Evolutionary conservation across 2,113 vertebrate species (phyloP).

Genomic region (Pelusios castaneus): DNA sequence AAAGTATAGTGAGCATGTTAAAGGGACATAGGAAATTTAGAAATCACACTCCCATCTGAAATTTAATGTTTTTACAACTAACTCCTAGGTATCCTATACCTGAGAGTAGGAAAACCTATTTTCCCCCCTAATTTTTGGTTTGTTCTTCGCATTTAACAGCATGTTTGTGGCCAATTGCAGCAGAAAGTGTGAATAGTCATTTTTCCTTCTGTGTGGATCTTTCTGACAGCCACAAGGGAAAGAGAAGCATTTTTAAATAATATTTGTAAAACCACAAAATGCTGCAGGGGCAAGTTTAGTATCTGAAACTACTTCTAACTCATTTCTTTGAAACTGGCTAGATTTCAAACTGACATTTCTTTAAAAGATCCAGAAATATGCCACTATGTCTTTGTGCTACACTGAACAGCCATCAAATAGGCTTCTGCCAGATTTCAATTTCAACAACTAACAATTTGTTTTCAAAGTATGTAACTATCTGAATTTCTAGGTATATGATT

Average conservation of each 20-base stretch:
- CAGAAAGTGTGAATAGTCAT: too few species aligned
- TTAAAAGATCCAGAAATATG: constrained; percentile 61
- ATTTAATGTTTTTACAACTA: background rate
- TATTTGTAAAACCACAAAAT: background rate
- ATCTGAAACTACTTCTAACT: constrained; percentile 22
- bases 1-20: background rate
- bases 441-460: constrained; percentile 1
- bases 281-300: background rate
- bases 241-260: constrained; percentile 18
- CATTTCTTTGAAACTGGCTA: constrained; percentile 40
- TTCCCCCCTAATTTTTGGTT: background rate
- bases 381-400: constrained; percentile 13
- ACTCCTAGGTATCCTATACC: background rate
- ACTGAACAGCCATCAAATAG: constrained; percentile 41
- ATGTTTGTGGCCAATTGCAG: background rate
- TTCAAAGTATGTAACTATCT: background rate
- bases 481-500: background rate
- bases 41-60: background rate
- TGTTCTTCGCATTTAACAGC: background rate
- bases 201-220: background rate
- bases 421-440: constrained; percentile 55
- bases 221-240: background rate
- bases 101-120: background rate
- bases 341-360: background rate
- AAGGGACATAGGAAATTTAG: background rate